Evolutionary conservation across 2,888 invertebrate genomes (phyloP), one percentile per base, ranked within the genome.

Genomic region (Agonopterix subpropinquella): DNA sequence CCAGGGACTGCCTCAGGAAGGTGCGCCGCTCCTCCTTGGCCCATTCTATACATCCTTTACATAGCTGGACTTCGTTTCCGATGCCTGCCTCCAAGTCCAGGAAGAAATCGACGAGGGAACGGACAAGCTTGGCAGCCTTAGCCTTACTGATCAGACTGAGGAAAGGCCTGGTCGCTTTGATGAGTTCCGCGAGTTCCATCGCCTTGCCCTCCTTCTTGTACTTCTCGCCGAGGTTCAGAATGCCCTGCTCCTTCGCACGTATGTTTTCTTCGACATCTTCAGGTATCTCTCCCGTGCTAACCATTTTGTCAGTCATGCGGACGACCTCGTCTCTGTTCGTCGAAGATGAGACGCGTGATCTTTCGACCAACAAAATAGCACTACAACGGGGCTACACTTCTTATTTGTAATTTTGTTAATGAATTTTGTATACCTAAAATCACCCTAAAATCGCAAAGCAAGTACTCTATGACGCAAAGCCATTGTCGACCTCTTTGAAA

Each of bases 31-130:
- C 99, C 72, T 97, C 96, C 78, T 98, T 98, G 36, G 99, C 98
- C 99, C 99, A 99, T 88, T 98, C 97, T 88, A 99, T 99, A 88
- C 98, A 99, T 88, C 99, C 99, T 89, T 96, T 96, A 82, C 96
- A 96, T 54, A 97, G 87, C 82, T 96, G 94, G 48, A 95, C 95
- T 90, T 98, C 98, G 56, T 96, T 96, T 47, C 98, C 98, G 57
- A 97, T 98, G 46, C 95, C 96, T 56, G 98, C 98, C 80, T 99
- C 98, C 85, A 99, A 92, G 77, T 98, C 98, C 62, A 99, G 89
- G 84, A 99, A 99, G 89, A 98, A 94, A 80, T 99, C 99, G 10
- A 99, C 98, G 62, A 99, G 90, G 13, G 97, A 96, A 57, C 99
- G 92, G 8, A 99, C 98, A 65, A 99, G 89, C 85, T 99, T 99